These are phyloP conservation scores for Hippolais icterina DNA, from an alignment of 2,113 vertebrate species.

Conservation along the genomic window DNA sequence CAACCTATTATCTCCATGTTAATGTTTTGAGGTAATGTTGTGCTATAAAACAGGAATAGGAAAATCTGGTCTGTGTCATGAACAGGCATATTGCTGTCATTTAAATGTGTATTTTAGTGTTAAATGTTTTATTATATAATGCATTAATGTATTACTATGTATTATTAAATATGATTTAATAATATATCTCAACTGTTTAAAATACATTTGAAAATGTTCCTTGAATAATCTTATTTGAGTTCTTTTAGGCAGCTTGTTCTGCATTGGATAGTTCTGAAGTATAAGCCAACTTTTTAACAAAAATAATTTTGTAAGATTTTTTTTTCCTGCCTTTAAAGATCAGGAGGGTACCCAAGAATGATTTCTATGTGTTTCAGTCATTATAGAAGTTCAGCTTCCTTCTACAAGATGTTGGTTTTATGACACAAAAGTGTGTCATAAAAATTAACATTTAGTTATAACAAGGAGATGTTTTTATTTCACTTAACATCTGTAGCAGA, in stretches of 20 bases:
- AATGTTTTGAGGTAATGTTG: slow-evolving; percentile 17
- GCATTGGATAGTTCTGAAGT: not conserved
- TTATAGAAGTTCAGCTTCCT: slow-evolving; percentile 39
- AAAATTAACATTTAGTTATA: slow-evolving; percentile 73
- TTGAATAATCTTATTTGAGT: not conserved
- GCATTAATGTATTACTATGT: not conserved
- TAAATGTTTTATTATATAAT: not conserved
- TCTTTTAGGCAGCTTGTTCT: not conserved
- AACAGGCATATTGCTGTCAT: not conserved
- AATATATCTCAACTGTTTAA: not conserved
- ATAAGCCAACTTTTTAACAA: not conserved
- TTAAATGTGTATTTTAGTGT: not conserved
- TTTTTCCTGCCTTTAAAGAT: not conserved
- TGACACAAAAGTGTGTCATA: slow-evolving; percentile 60
- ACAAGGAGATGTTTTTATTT: slow-evolving; percentile 72
- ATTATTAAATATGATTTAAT: not conserved
- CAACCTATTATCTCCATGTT: not conserved
- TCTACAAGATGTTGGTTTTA: slow-evolving; percentile 58
- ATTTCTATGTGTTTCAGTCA: slow-evolving; percentile 32
- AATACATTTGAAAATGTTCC: not conserved
- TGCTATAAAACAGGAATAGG: not conserved
- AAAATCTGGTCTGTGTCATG: not conserved
- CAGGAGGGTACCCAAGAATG: not conserved
- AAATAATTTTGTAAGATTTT: not conserved
- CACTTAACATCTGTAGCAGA: slow-evolving; percentile 76